Base-by-base conservation (phyloP, 2,888 invertebrate species). In the Luperina testacea region DNA sequence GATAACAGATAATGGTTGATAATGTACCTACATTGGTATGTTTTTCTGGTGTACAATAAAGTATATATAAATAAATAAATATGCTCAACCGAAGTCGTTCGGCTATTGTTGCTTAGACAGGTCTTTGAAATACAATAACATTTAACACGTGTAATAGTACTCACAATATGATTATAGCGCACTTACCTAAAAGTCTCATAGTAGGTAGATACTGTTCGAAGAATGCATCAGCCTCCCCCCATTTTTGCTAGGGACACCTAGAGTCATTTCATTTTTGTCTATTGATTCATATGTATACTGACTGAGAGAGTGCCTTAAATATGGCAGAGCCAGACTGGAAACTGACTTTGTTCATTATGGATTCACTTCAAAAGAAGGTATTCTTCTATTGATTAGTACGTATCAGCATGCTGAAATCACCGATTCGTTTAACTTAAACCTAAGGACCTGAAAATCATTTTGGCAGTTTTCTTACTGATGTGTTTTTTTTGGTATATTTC, bases 401-500 rank as follows among this genome's bases (percentile, higher is more conserved):
- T 32, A 20, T 9, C 8, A 63, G 32, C 17, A 32, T 63, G 8
- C 32, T 32, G 15, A 72, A 45, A 24, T 45, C 24, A 72, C 45
- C n/a, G 5, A 51, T n/a, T 3, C 27, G 13, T 11, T 64, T 24
- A 17, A 27, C 13, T 42, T 27, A n/a, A 53, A 68, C 32, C 27
- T 24, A 27, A 42, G 51, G 17, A 63, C n/a, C 27, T 27, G 17
- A 5, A n/a, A 64, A 38, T 38, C 1, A 38, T 24, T 24, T 65
- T 38, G 38, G 24, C 7, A 65, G 13, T 67, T 64, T 67, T 13
- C 38, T 45, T 24, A 45, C 27, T 63, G 42, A 79, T 42, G 17
- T 13, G 13, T 24, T 13, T 45, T 59, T 63, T 51, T 63, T 77
- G 13, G 15, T 24, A 78, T 74, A 51, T 96, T 95, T 72, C 95